Evolutionary conservation across 1,140 invertebrate genomes (phyloP), one percentile per base, ranked within the genome.

Genomic region (Pseudomyrmex flavicornis): DNA sequence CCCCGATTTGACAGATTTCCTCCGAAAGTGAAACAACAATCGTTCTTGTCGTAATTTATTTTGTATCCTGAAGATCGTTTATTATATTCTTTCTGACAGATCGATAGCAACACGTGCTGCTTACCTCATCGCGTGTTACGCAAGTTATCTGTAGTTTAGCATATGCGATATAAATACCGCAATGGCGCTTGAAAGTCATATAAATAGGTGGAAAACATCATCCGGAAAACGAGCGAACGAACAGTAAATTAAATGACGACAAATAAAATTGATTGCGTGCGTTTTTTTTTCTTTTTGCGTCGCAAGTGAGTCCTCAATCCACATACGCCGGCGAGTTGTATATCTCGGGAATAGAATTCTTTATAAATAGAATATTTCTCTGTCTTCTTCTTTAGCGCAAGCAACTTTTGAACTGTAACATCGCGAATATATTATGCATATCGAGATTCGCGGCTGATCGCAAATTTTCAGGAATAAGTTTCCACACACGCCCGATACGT

Each of bases 281-380:
- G 26, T 35, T 35, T 35, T 35, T 26, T 2, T 17, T 10, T 59
- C 1, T 20, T 59, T 59, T 10, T 17, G 56, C 44, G 9, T 61
- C 9, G 20, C 46, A 63, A 8, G 0, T 56, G 15, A 62, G 22
- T 7, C 8, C 2, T 10, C 26, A 26, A 15, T 62, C 15, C 17
- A 12, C 15, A 9, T 63, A 2, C 7, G 20, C 8, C 20, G 13
- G 22, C 5, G 17, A 74, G 9, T 62, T 22, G 15, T 62, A 48
- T 5, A 62, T 4, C 5, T 4, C 10, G 8, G 35, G 56, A 74
- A 74, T 62, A 74, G 20, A 62, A 62, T 26, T 74, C 72, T 74
- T 35, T 35, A 15, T 20, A 63, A 63, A 63, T 63, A 75, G 73
- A 75, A 75, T 75, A 35, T 35, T 35, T 35, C 5, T 35, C 5